These are phyloP conservation scores for Lepilemur ruficaudatus DNA, from an alignment of 2,797 vertebrate species.

Conservation along the genomic window DNA sequence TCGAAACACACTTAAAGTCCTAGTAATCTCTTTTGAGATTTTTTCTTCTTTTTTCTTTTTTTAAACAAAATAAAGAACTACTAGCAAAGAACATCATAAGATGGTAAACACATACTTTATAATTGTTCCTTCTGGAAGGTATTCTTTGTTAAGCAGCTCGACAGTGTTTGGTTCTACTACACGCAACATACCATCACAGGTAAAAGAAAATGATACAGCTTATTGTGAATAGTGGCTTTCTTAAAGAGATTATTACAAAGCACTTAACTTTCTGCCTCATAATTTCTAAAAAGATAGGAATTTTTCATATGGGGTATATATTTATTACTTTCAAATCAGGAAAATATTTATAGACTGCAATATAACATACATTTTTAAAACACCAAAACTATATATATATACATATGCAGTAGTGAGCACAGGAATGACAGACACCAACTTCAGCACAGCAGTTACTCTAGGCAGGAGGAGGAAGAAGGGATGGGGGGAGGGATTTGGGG, in stretches of 20 bases:
- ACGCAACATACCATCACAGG: rapidly evolving
- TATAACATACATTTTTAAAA: background rate
- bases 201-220: background rate
- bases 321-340: background rate
- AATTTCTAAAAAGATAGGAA: background rate
- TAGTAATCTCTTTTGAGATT: background rate
- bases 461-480: background rate
- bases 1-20: background rate
- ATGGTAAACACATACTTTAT: background rate
- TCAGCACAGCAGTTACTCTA: background rate
- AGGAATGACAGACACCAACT: background rate
- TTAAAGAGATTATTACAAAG: background rate
- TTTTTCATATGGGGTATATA: background rate
- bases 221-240: background rate
- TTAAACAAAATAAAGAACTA: background rate
- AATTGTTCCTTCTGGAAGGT: background rate
- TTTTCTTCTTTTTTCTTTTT: background rate
- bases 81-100: background rate
- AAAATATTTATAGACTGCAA: background rate
- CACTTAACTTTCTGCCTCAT: background rate
- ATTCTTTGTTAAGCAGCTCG: background rate
- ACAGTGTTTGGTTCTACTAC: background rate
- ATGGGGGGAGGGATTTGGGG: background rate
- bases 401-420: background rate
- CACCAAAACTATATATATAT: background rate